Base-by-base conservation (phyloP, 2,113 vertebrate genomes). In the Phodopus roborovskii region DNA sequence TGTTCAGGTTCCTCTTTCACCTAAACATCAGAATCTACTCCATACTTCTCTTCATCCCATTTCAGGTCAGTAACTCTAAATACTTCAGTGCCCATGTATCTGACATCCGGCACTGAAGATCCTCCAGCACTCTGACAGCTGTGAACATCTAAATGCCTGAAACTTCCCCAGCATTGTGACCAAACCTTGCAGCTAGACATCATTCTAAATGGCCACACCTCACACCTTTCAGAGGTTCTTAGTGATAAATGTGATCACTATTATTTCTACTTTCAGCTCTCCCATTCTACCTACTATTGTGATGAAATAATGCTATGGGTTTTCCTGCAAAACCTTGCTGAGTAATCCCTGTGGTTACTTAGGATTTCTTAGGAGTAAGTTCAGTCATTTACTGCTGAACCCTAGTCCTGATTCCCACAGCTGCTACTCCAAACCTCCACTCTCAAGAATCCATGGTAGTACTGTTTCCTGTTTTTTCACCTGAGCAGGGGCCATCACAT, bases 151-250 rank as follows among this genome's bases (percentile, higher is more conserved):
- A 42, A 64, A 24, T 15, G 26, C 17, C 53, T 83, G 68, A 86
- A 81, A 75, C 12, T 50, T 50, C 48, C 15, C 68, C 20, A 79
- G 90, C 87, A 94, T 91, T 95, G 48, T 91, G 92, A 95, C 71
- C 74, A 92, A 82, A 94, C 13, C 42, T 89, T 56, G 48, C 28
- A 62, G 6, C 45, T 81, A 73, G 84, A n/a, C 66, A 90, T 36
- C 12, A 94, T 20, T 81, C 75, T 85, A n/a, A 81, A 71, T 10
- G 56, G 6, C 15, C 71, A 73, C 53, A n/a, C n/a, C n/a, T n/a
- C n/a, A n/a, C n/a, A n/a, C n/a, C n/a, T n/a, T n/a, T n/a, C n/a
- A n/a, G n/a, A n/a, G n/a, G n/a, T n/a, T n/a, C 53, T 88, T 26
- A 36, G 16, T 24, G 5, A 60, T 24, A 62, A 85, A 28, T 16